A percentile compares a stretch with the other conserved stretches of the same genome.
phyloP scores from a whole-genome alignment of 1,140 invertebrate species.

The Drosophila asahinai region DNA sequence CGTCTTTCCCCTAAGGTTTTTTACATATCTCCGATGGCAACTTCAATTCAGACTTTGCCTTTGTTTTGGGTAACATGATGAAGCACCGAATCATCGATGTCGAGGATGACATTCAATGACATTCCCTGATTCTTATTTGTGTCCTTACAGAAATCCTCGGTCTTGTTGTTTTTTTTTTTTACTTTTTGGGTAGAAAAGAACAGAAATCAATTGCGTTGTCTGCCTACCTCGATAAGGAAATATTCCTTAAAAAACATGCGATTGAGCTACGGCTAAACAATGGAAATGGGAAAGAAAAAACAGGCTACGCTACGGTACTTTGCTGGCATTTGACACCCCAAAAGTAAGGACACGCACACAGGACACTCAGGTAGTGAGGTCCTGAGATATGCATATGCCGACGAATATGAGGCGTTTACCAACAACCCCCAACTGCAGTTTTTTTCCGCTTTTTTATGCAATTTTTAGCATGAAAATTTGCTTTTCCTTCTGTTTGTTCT shows the following conservation, averaged over 20 bases:
- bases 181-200: conserved; percentile 73
- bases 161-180: conserved; percentile 50
- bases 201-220: conserved; percentile 80
- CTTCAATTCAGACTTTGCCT: conserved; percentile 39
- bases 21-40: conserved; percentile 68
- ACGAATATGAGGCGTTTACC: conserved; percentile 36
- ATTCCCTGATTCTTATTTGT: conserved; percentile 72
- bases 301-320: conserved; percentile 63
- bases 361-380: conserved; percentile 64
- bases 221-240: conserved; percentile 62
- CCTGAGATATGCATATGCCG: conserved; percentile 59
- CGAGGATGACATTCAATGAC: conserved; percentile 73
- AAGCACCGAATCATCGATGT: conserved; percentile 59
- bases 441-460: conserved; percentile 74
- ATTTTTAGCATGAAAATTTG: conserved; percentile 77
- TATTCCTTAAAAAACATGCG: conserved; percentile 60
- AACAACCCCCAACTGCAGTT: conserved; percentile 52
- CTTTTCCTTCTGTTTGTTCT: conserved; percentile 26
- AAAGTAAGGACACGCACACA: conserved; percentile 29
- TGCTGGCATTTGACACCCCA: conserved; percentile 75
- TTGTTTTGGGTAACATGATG: conserved; percentile 71
- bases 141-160: conserved; percentile 47
- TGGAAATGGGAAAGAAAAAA: conserved; percentile 49
- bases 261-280: conserved; percentile 55
- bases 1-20: conserved; percentile 51